A percentile compares a stretch with the other conserved stretches of the same genome.
phyloP scores from a whole-genome alignment of 2,888 invertebrate genomes.

The Scaptomyza cyrtandrae region DNA sequence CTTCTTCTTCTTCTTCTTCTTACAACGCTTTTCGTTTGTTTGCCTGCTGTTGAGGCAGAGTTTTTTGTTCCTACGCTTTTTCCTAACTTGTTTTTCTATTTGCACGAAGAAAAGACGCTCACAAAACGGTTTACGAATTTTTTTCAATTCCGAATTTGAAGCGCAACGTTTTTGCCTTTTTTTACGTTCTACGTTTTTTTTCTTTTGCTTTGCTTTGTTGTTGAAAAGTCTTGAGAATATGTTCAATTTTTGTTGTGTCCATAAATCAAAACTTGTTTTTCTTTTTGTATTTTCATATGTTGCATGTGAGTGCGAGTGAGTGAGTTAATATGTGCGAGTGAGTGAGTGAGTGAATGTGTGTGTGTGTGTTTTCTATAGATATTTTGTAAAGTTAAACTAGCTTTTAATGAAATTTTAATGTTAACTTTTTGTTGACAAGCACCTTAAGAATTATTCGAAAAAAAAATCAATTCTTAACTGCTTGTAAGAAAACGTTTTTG shows the following conservation, averaged over 20 bases:
- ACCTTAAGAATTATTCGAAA: neutral
- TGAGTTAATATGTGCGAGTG: constrained; percentile 10
- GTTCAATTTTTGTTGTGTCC: constrained; percentile 56
- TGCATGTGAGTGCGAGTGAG: constrained; percentile 63
- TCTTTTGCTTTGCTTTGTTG: neutral
- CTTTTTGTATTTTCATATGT: constrained; percentile 80
- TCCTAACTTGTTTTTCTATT: constrained; percentile 27
- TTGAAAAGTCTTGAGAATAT: constrained; percentile 37
- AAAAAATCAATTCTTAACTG: constrained; percentile 3
- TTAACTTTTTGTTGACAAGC: constrained; percentile 25
- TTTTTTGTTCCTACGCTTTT: constrained; percentile 31
- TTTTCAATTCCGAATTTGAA: constrained; percentile 37
- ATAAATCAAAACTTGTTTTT: constrained; percentile 56
- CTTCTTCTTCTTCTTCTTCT: constrained; percentile 28
- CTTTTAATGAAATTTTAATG: constrained; percentile 10
- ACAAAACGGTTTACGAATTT: constrained; percentile 29
- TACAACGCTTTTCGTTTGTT: constrained; percentile 17
- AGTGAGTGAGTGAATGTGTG: constrained; percentile 16
- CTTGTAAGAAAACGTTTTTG: neutral
- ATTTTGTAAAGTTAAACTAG: constrained; percentile 26
- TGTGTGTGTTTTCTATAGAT: constrained; percentile 7
- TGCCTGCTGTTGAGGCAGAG: constrained; percentile 23
- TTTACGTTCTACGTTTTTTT: too few relatives aligned
- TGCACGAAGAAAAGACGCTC: constrained; percentile 57
- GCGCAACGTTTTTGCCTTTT: constrained; percentile 16